phyloP scores from a whole-genome alignment of 2,797 vertebrate genomes.

The Anabacerthia variegaticeps region DNA sequence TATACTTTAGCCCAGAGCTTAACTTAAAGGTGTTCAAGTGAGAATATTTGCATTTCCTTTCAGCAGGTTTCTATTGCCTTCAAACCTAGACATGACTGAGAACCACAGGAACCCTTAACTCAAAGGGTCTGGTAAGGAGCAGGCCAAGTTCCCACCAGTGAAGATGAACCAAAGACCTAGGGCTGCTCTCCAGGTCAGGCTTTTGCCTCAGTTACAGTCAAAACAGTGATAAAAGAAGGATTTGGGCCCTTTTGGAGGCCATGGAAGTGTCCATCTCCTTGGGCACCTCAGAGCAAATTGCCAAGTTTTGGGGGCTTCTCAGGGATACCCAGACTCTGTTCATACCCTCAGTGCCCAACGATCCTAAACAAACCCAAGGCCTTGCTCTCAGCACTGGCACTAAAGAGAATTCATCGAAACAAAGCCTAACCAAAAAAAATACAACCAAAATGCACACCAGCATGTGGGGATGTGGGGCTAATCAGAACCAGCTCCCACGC shows the following conservation, averaged over 20 bases:
- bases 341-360: fast-evolving
- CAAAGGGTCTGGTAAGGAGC: neutral
- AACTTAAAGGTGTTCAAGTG: neutral
- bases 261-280: neutral
- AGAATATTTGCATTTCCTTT: neutral
- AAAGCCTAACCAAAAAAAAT: slow-evolving; percentile 30
- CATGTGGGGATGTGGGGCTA: slow-evolving; percentile 10
- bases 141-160: neutral
- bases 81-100: neutral
- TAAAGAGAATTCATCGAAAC: neutral
- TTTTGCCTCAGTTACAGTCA: neutral
- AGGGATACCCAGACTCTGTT: neutral
- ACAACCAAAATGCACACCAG: neutral
- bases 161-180: neutral
- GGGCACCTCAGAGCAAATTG: neutral
- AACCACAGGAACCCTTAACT: neutral
- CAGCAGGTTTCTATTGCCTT: neutral
- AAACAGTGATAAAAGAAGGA: neutral
- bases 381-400: neutral
- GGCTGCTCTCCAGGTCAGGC: neutral
- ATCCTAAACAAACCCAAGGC: neutral
- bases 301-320: neutral
- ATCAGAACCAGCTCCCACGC: slow-evolving; percentile 59
- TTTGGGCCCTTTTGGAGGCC: neutral
- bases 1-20: neutral